phyloP scores from a whole-genome alignment of 2,113 vertebrate species.

The Bos indicus region DNA sequence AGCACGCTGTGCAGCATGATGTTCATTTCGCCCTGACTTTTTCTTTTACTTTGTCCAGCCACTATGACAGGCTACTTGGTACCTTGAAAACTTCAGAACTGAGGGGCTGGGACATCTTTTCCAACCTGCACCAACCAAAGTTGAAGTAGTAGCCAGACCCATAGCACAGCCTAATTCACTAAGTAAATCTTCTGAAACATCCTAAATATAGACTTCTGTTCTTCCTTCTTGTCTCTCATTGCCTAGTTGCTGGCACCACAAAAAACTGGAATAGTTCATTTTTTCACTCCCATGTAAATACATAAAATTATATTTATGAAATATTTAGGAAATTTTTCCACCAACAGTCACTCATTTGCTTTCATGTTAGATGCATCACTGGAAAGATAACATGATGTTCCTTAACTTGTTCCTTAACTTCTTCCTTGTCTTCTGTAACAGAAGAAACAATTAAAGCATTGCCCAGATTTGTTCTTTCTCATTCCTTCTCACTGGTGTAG shows the following conservation, averaged over 20 bases:
- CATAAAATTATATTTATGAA: background rate
- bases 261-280: background rate
- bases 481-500: background rate
- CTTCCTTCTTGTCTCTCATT: background rate
- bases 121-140: background rate
- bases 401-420: background rate
- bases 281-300: background rate
- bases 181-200: background rate
- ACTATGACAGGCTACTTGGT: background rate
- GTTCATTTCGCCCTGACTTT: background rate
- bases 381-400: background rate
- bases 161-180: background rate
- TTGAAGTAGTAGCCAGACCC: background rate
- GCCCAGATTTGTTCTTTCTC: background rate
- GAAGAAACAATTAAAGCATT: background rate
- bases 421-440: background rate
- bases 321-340: background rate
- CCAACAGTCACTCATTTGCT: background rate
- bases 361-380: background rate
- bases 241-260: background rate
- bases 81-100: background rate
- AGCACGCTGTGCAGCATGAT: rapidly evolving
- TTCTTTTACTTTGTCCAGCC: background rate
- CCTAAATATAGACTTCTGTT: background rate
- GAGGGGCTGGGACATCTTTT: background rate